A percentile compares a stretch with the other conserved stretches of the same genome.
Conservation (phyloP, 1,140 invertebrate species). For the Aleiodes sp. region DNA sequence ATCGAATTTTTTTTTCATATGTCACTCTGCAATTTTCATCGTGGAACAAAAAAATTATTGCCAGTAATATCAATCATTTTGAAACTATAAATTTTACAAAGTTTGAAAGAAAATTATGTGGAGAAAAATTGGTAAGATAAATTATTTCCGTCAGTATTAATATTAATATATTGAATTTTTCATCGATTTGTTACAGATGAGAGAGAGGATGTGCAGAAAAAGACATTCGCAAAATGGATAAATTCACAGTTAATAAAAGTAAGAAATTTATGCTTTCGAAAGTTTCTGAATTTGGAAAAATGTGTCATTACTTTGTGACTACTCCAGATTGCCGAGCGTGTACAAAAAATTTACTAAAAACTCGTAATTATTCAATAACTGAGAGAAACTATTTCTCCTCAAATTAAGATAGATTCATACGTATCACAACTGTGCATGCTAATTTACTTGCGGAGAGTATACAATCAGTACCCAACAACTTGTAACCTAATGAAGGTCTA, state of each 20-base stretch:
- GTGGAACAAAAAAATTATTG: not conserved
- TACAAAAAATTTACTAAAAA: not conserved
- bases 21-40: not conserved
- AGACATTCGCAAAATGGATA: slow-evolving; percentile 96
- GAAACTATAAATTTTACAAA: not conserved
- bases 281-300: not conserved
- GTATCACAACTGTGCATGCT: not conserved
- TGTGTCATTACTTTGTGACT: too few species aligned
- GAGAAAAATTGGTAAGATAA: not conserved
- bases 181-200: slow-evolving; percentile 71
- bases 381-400: not conserved
- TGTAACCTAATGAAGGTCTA: slow-evolving; percentile 5
- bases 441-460: not conserved
- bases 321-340: too few species aligned
- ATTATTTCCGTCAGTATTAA: not conserved
- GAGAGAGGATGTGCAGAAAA: slow-evolving; percentile 93
- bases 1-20: slow-evolving; percentile 1
- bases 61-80: not conserved
- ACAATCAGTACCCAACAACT: not conserved
- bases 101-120: not conserved
- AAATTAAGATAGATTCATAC: not conserved
- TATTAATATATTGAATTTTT: slow-evolving; percentile 12
- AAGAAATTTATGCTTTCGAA: slow-evolving; percentile 30
- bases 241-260: slow-evolving; percentile 90
- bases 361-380: not conserved